Evolutionary conservation across 2,888 invertebrate species (phyloP).

Genomic region (Idaea dimidiata): DNA sequence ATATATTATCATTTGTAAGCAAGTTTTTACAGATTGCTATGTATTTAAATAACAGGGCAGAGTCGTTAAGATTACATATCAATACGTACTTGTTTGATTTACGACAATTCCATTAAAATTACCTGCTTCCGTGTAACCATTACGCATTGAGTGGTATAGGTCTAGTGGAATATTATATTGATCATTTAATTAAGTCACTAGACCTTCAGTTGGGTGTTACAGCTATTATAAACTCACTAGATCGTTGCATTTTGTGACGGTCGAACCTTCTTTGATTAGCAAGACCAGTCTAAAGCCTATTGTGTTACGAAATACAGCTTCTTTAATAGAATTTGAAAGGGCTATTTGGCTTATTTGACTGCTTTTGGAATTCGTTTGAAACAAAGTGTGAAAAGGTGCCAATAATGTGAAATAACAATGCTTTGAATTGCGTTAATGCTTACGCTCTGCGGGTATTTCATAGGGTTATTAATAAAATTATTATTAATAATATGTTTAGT

Average conservation of each 20-base stretch:
- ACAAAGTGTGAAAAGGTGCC: background rate
- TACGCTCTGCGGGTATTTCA: background rate
- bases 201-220: background rate
- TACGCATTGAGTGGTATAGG: background rate
- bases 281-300: background rate
- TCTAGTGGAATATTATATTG: background rate
- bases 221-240: too few relatives aligned
- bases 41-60: conserved; percentile 3
- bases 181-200: background rate
- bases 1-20: background rate
- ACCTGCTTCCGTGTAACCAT: conserved; percentile 14
- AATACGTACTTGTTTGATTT: conserved; percentile 8
- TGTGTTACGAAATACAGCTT: background rate
- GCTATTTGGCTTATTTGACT: background rate
- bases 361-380: background rate
- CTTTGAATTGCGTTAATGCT: background rate
- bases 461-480: too few relatives aligned
- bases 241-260: too few relatives aligned
- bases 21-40: too few relatives aligned
- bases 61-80: conserved; percentile 2
- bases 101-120: conserved; percentile 12
- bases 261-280: background rate
- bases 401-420: background rate
- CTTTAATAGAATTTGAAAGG: background rate
- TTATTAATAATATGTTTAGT: too few relatives aligned